Percentiles rank a stretch among this genome's conserved stretches.
These are phyloP conservation scores for Enchytraeus crypticus DNA, from an alignment of 2,888 invertebrate species.

Conservation along the genomic window DNA sequence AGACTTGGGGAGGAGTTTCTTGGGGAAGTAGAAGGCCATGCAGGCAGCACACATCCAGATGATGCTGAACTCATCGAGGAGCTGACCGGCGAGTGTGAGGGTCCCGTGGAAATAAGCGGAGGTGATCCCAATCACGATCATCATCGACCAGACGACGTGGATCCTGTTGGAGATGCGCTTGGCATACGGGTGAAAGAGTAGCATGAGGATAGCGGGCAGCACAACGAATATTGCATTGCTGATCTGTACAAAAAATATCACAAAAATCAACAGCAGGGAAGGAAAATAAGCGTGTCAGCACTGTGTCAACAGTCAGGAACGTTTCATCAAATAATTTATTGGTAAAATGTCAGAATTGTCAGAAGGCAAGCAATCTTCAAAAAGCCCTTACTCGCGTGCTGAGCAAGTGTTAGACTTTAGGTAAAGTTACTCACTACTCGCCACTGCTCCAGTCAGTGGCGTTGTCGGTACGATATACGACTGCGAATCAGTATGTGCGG, in stretches of 20 bases:
- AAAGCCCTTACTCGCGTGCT: too few species aligned
- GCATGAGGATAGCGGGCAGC: slow-evolving; percentile 68
- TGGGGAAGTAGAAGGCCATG: slow-evolving; percentile 60
- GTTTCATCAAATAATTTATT: too few species aligned
- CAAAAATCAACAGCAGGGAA: neutral
- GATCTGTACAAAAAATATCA: slow-evolving; percentile 51
- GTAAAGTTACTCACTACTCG: too few species aligned
- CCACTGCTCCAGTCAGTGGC: too few species aligned
- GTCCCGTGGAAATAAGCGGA: slow-evolving; percentile 80
- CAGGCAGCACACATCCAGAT: slow-evolving; percentile 72
- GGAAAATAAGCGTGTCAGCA: neutral
- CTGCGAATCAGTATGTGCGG: too few species aligned
- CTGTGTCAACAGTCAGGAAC: neutral
- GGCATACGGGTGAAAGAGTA: slow-evolving; percentile 68
- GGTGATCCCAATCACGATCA: slow-evolving; percentile 68
- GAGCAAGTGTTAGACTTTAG: too few species aligned
- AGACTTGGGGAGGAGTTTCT: slow-evolving; percentile 22
- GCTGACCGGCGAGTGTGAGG: slow-evolving; percentile 68
- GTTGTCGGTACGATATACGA: too few species aligned
- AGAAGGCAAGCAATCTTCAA: too few species aligned
- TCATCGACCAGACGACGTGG: slow-evolving; percentile 66
- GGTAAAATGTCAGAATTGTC: too few species aligned
- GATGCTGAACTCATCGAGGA: slow-evolving; percentile 72
- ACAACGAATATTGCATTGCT: slow-evolving; percentile 70
- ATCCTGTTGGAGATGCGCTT: slow-evolving; percentile 63